These are phyloP conservation scores for Aegotheles bennettii DNA, from an alignment of 2,113 vertebrate species.

Conservation along the genomic window DNA sequence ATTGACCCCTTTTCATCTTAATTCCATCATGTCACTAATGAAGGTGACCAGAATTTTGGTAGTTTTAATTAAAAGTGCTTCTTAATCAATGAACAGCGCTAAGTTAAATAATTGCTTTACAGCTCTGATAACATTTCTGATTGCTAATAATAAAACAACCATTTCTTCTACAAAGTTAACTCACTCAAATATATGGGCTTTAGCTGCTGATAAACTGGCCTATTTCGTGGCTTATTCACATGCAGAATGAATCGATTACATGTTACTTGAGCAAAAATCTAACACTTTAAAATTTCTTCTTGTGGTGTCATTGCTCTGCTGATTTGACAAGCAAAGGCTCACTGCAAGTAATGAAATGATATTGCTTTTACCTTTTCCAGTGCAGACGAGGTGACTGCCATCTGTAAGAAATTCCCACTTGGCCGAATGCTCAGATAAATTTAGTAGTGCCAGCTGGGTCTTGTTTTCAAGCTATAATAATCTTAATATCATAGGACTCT, in stretches of 20 bases:
- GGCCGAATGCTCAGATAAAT: slow-evolving; percentile 4
- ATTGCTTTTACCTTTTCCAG: slow-evolving; percentile 23
- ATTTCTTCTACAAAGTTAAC: not conserved
- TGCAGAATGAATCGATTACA: not conserved
- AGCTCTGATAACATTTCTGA: not conserved
- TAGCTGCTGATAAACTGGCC: not conserved
- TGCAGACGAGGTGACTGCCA: not conserved
- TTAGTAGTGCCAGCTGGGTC: slow-evolving; percentile 12
- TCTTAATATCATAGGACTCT: not conserved
- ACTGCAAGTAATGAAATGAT: slow-evolving; percentile 17
- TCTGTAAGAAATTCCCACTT: slow-evolving; percentile 27
- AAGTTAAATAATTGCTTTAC: not conserved
- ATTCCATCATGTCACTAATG: not conserved
- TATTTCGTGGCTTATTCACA: not conserved
- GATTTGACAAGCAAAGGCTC: not conserved
- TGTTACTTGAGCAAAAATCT: not conserved
- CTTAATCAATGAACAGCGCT: not conserved
- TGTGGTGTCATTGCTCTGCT: not conserved
- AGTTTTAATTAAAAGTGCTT: not conserved
- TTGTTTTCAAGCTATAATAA: slow-evolving; percentile 6
- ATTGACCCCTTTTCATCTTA: not conserved
- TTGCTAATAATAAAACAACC: not conserved
- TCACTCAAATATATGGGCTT: not conserved
- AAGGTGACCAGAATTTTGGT: not conserved
- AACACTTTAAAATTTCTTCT: not conserved